Conservation (phyloP, 2,888 invertebrate species). For the Drosophila mulleri region DNA sequence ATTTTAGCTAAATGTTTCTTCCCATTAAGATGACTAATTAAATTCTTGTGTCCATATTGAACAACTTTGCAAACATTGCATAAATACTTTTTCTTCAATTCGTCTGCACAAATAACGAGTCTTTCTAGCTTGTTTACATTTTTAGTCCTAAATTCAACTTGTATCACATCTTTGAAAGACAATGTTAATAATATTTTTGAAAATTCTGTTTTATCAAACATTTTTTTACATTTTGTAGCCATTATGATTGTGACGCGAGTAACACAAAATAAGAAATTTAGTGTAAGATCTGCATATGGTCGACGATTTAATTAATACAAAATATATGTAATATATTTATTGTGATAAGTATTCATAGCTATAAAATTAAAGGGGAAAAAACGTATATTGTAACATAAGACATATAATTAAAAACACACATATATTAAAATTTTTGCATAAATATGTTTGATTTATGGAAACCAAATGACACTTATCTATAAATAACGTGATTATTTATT, state of each 20-base stretch:
- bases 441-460: not conserved
- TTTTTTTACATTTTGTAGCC: conserved; percentile 32
- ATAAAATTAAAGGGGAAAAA: conserved; percentile 8
- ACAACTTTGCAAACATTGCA: conserved; percentile 73
- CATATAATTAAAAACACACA: not conserved
- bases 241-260: conserved; percentile 34
- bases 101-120: conserved; percentile 43
- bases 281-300: conserved; percentile 38
- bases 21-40: conserved; percentile 75
- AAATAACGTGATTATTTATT: not conserved
- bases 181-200: conserved; percentile 41
- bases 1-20: conserved; percentile 76
- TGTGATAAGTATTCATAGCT: conserved; percentile 1
- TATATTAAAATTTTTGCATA: not conserved
- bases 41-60: conserved; percentile 71
- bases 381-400: not conserved
- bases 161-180: conserved; percentile 64
- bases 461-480: not conserved
- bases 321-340: not conserved
- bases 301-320: conserved; percentile 10
- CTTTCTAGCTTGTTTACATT: conserved; percentile 51
- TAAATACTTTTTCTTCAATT: conserved; percentile 41
- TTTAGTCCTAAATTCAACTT: conserved; percentile 62
- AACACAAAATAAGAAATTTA: conserved; percentile 23
- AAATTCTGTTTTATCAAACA: conserved; percentile 33